phyloP scores from a whole-genome alignment of 2,113 vertebrate species.

The Hippocampus barbouri region DNA sequence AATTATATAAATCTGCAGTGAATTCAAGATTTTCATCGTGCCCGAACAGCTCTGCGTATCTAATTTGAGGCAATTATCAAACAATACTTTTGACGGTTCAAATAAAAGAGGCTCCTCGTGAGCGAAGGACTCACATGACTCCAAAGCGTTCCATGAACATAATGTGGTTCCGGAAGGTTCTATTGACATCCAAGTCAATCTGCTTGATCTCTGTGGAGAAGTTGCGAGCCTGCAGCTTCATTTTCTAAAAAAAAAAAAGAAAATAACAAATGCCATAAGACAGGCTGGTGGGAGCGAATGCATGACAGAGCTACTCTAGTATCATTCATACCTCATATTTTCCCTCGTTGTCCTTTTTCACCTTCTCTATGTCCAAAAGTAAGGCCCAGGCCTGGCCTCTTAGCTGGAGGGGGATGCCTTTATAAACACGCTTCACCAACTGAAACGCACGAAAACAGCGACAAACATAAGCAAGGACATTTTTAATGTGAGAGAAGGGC shows the following conservation, averaged over 20 bases:
- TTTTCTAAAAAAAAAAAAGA: constrained; percentile 71
- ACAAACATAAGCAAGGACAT: constrained; percentile 1
- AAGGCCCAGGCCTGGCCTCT: constrained; percentile 87
- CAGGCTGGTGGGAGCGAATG: background rate
- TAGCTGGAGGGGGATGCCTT: constrained; percentile 88
- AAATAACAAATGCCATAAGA: background rate
- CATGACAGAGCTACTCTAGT: background rate
- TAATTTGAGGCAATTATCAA: background rate
- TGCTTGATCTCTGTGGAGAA: constrained; percentile 88
- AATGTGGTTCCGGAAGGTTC: constrained; percentile 91
- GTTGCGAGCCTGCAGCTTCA: constrained; percentile 83
- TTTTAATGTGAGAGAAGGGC: background rate
- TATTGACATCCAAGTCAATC: constrained; percentile 89
- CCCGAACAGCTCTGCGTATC: background rate
- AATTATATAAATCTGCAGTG: background rate
- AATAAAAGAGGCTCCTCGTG: background rate
- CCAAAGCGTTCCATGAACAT: constrained; percentile 93
- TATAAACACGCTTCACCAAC: constrained; percentile 88
- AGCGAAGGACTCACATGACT: constrained; percentile 78
- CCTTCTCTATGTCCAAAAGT: constrained; percentile 80
- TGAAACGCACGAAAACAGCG: constrained; percentile 47
- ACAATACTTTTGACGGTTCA: background rate
- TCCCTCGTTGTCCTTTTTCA: constrained; percentile 79
- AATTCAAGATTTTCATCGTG: background rate
- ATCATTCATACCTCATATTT: constrained; percentile 79